Percentiles rank a stretch among this genome's conserved stretches.
These are phyloP conservation scores for Apodemus speciosus DNA, from an alignment of 2,113 vertebrate genomes.

Conservation along the genomic window DNA sequence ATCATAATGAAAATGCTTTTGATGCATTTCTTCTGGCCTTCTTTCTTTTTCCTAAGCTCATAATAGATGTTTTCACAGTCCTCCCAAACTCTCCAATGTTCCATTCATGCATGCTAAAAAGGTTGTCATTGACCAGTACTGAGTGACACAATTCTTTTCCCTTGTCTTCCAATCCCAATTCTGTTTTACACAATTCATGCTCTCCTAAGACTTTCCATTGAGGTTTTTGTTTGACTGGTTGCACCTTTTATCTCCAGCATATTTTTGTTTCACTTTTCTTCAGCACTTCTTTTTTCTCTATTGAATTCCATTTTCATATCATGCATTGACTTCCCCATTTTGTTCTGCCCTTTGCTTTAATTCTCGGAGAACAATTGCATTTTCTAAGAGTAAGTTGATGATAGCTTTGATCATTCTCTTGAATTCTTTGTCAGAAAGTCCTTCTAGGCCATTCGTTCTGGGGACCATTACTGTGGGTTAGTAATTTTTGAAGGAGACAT, in stretches of 20 bases:
- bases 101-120: neutral
- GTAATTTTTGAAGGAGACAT: neutral
- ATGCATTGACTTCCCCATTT: neutral
- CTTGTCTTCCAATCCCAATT: neutral
- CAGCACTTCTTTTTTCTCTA: neutral
- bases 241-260: neutral
- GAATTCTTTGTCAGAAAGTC: neutral
- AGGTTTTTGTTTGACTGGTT: neutral
- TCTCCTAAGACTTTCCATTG: neutral
- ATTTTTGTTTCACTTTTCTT: neutral
- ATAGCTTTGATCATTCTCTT: neutral
- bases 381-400: neutral
- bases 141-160: neutral
- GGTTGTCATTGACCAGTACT: neutral
- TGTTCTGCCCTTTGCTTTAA: neutral
- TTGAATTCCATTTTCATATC: neutral
- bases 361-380: neutral
- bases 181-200: neutral
- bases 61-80: neutral
- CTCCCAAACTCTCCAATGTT: neutral
- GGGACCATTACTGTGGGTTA: neutral
- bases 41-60: neutral
- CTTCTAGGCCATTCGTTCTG: neutral
- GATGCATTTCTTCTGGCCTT: neutral
- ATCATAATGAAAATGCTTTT: neutral